Base-by-base conservation (phyloP, 2,888 invertebrate genomes). In the Epinotia demarniana region DNA sequence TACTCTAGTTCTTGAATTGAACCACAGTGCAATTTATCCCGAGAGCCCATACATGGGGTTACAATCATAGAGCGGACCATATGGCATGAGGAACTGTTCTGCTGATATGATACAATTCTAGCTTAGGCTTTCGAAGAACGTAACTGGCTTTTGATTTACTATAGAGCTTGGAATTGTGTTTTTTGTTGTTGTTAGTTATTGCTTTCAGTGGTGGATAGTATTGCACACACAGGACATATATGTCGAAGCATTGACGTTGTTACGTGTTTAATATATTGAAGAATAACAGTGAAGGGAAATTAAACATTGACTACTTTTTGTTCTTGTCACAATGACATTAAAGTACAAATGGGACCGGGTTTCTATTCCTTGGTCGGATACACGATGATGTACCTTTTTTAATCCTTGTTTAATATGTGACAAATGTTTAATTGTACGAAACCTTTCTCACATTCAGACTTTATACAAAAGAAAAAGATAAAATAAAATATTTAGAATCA, bases 31-130 rank as follows among this genome's bases (percentile, higher is more conserved):
- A 82, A 83, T 83, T 79, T 82, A 80, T 82, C 78, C 86, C 82
- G 81, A 82, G 81, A n/a, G 82, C 82, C 82, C 80, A 81, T 82
- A 79, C 62, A 73, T 75, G 77, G 78, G 77, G 78, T 79, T 80
- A 80, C 77, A 72, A 79, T 68, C 70, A 78, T 77, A 78, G 79
- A 81, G 80, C 83, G 78, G 79, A 73, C 81, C 80, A 78, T 82
- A 81, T 81, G 81, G 80, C 78, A 80, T 77, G 78, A 79, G 78
- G 79, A 80, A 80, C 80, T 83, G 53, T 33, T 39, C 53, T 33
- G 39, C 33, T n/a, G 67, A 57, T 69, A 73, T 67, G 27, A 73
- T 71, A 71, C 27, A 61, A 53, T 73, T 53, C 62, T 46, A 53
- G 61, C 33, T 73, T 19, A 58, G 27, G 23, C 53, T 69, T 68